Base-by-base conservation (phyloP, 92 coral and sea anemone species). In the Paragorgia papillata region DNA sequence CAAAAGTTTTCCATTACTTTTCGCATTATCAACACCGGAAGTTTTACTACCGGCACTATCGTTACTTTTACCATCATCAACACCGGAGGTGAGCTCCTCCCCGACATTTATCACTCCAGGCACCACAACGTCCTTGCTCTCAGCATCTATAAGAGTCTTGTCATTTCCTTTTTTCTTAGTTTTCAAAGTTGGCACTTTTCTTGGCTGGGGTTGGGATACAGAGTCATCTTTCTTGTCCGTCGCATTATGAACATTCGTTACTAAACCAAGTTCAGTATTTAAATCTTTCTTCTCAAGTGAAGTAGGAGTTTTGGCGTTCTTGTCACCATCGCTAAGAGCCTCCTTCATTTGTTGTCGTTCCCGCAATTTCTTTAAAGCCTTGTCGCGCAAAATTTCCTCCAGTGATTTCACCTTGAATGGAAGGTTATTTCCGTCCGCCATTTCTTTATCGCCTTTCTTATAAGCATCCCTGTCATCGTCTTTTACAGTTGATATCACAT, bases 331-430 rank as follows among this genome's bases (percentile, higher is more conserved):
- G 24, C 40, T 49, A 7, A 35, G 32, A 20, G 69, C 80, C 7
- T 48, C 71, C 57, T 48, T 62, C 18, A 31, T 62, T 13, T 82
- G 64, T 19, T 80, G 87, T 82, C 92, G 82, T 73, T 94, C 98
- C 50, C 80, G 83, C 13, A 94, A 84, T 58, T 94, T 94, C 70
- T 94, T 94, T 19, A 94, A 76, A 22, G 95, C 97, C 35, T 94
- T 94, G 44, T 94, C 98, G 19, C 98, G 83, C 15, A 94, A 60
- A 30, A 94, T 94, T 83, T 94, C 97, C 58, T 94, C 98, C 13
- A 94, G 69, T 27, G 94, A 83, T 83, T 94, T 94, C 13, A 94
- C 89, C 81, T 91, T 87, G 41, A 93, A 78, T 25, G 77, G 88
- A 8, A 82, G 64, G 51, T 80, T 76, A 29, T 54, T 53, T 79